These are phyloP conservation scores for Bubo blakistoni DNA, from an alignment of 2,113 vertebrate species.

Conservation along the genomic window DNA sequence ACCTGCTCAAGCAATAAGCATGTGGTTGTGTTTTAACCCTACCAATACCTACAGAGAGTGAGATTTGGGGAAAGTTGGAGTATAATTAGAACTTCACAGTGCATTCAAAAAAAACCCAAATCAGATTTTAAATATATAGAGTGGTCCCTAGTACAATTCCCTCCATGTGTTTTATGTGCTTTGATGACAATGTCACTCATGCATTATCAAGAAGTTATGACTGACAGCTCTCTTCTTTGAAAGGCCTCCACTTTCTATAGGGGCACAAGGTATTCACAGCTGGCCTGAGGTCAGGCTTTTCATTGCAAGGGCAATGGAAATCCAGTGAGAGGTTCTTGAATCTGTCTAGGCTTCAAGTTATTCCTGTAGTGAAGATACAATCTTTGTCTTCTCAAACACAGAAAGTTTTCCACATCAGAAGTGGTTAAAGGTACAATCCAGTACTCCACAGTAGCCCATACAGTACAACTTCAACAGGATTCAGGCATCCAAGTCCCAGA, in stretches of 20 bases:
- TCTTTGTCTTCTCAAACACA: background rate
- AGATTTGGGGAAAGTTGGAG: background rate
- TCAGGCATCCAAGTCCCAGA: background rate
- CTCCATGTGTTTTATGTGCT: background rate
- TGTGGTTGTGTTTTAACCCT: background rate
- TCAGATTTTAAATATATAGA: background rate
- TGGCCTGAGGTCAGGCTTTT: background rate
- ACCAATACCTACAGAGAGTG: background rate
- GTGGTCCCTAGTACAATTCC: background rate
- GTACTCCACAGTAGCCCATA: background rate
- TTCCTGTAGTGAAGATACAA: background rate
- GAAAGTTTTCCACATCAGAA: background rate
- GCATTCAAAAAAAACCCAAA: background rate
- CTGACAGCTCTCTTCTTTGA: background rate
- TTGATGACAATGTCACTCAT: background rate
- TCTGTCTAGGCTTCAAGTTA: background rate
- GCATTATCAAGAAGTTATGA: background rate
- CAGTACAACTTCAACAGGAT: background rate
- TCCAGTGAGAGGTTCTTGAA: background rate
- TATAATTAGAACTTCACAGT: background rate
- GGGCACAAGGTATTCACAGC: background rate
- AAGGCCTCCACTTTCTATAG: background rate
- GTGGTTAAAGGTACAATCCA: background rate
- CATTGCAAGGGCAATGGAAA: background rate
- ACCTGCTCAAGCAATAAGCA: background rate